Evolutionary conservation across 1,140 invertebrate genomes (phyloP).

Genomic region (Drosophila funebris): DNA sequence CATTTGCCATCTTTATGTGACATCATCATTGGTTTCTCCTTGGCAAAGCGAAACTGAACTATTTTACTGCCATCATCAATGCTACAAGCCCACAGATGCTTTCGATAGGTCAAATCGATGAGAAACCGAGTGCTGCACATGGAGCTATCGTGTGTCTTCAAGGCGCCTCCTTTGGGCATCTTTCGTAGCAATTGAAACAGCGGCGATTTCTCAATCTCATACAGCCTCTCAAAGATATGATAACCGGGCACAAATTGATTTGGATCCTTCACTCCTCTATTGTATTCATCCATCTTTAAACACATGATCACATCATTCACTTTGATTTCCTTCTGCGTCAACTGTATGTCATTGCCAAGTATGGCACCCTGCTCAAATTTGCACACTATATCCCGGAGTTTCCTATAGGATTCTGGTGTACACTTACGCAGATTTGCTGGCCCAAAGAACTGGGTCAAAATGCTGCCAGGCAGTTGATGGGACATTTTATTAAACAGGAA

Average conservation of each 20-base stretch:
- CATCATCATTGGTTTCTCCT: conserved; percentile 62
- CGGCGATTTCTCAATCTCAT: conserved; percentile 86
- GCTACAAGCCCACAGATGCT: conserved; percentile 59
- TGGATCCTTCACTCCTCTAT: conserved; percentile 52
- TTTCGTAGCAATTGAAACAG: conserved; percentile 88
- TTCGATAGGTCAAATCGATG: conserved; percentile 44
- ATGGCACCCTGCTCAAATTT: conserved; percentile 21
- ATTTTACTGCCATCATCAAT: conserved; percentile 30
- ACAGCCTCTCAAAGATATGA: conserved; percentile 87
- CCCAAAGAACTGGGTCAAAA: conserved; percentile 21
- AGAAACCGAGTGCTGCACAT: conserved; percentile 86
- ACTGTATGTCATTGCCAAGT: conserved; percentile 46
- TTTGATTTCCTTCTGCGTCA: conserved; percentile 36
- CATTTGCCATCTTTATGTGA: conserved; percentile 84
- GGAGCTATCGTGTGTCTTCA: conserved; percentile 89
- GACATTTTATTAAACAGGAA: neutral
- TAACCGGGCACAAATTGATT: conserved; percentile 56
- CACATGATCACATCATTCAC: conserved; percentile 63
- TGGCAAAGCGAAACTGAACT: conserved; percentile 82
- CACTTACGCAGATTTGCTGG: conserved; percentile 27
- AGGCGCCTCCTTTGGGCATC: conserved; percentile 89
- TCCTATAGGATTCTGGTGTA: conserved; percentile 29
- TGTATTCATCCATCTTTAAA: conserved; percentile 48
- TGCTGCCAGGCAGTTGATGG: neutral
- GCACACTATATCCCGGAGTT: conserved; percentile 43